Evolutionary conservation across 2,888 invertebrate genomes (phyloP).

Genomic region (Pheosia tremula): DNA sequence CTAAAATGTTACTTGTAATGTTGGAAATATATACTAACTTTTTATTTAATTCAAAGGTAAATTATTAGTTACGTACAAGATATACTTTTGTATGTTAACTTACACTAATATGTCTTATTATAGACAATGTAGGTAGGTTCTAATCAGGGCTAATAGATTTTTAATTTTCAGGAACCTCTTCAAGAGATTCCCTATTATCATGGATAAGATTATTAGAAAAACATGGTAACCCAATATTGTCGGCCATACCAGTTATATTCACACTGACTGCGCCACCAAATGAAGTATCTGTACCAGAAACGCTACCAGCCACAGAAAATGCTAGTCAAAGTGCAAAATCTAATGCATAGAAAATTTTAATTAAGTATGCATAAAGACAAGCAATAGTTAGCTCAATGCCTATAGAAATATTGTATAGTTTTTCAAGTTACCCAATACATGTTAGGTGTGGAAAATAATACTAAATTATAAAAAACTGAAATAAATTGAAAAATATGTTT

Average conservation of each 20-base stretch:
- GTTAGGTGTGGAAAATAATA: no score
- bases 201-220: slow-evolving; percentile 94
- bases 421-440: no score
- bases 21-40: no score
- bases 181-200: slow-evolving; percentile 95
- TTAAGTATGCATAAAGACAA: background rate
- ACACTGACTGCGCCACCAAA: slow-evolving; percentile 87
- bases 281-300: slow-evolving; percentile 66
- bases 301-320: slow-evolving; percentile 50
- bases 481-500: background rate
- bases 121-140: no score
- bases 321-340: slow-evolving; percentile 34
- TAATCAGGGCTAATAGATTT: background rate
- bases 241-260: slow-evolving; percentile 93
- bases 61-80: no score
- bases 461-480: no score
- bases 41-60: no score
- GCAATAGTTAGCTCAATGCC: no score
- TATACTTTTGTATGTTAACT: no score
- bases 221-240: slow-evolving; percentile 89
- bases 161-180: slow-evolving; percentile 89
- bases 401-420: no score
- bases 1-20: no score
- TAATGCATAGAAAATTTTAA: slow-evolving; percentile 13
- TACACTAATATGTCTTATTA: no score